Evolutionary conservation across 2,797 vertebrate genomes (phyloP).

Genomic region (Tauraco hartlaubi): DNA sequence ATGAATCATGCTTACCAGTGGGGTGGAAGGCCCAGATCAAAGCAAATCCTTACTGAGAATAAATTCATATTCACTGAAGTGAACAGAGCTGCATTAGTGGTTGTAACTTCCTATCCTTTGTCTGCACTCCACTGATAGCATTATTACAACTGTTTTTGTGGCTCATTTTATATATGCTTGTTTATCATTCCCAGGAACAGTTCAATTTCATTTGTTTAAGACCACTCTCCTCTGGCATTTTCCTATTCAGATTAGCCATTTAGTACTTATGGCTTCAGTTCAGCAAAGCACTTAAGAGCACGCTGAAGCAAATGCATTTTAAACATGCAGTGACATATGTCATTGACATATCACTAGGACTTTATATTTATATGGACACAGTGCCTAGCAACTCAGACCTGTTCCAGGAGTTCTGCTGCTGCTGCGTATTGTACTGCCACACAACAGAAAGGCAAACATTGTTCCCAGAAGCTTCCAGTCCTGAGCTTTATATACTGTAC

Average conservation of each 20-base stretch:
- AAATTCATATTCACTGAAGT: neutral
- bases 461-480: neutral
- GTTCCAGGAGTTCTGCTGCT: slow-evolving; percentile 17
- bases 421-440: neutral
- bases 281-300: slow-evolving; percentile 3
- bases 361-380: slow-evolving; percentile 15
- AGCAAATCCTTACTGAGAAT: neutral
- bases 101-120: neutral
- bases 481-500: neutral
- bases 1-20: neutral
- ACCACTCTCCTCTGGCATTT: neutral
- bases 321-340: slow-evolving; percentile 5
- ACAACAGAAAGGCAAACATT: neutral
- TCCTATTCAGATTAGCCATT: slow-evolving; percentile 20
- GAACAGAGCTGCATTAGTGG: neutral
- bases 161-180: neutral
- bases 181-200: slow-evolving; percentile 24
- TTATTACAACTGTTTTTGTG: neutral
- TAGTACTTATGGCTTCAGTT: slow-evolving; percentile 29
- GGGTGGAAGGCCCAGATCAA: neutral
- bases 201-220: slow-evolving; percentile 30
- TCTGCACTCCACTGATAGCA: neutral
- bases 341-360: neutral
- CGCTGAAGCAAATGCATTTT: slow-evolving; percentile 14
- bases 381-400: slow-evolving; percentile 21